Conservation (phyloP, 2,113 vertebrate species). For the Pseudonaja textilis region DNA sequence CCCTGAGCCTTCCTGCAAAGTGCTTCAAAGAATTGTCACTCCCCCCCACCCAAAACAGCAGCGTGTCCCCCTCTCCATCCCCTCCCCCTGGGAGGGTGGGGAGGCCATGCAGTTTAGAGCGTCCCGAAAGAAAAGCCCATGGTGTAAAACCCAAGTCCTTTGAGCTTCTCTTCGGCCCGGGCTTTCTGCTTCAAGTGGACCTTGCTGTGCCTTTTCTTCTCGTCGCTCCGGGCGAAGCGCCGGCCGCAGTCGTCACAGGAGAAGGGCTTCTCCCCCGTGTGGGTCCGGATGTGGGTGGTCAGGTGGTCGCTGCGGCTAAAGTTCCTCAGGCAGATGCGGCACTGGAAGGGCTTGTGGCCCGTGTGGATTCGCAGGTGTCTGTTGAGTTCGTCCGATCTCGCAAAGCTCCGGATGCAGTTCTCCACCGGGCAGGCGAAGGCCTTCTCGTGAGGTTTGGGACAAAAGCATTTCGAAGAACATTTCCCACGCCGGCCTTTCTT, state of each 20-base stretch:
- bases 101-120: conserved; percentile 23
- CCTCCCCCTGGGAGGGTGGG: neutral
- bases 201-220: conserved; percentile 93
- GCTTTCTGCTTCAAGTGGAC: conserved; percentile 97
- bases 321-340: conserved; percentile 94
- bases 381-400: conserved; percentile 94
- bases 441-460: conserved; percentile 89
- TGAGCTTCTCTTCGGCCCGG: conserved; percentile 90
- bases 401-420: conserved; percentile 92
- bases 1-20: conserved; percentile 19
- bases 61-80: neutral
- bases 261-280: conserved; percentile 97
- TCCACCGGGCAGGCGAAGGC: conserved; percentile 94
- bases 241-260: conserved; percentile 95
- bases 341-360: conserved; percentile 97
- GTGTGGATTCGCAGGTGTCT: conserved; percentile 96
- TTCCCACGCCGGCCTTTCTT: conserved; percentile 79
- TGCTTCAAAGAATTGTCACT: neutral
- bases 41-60: neutral
- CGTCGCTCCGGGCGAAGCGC: conserved; percentile 90
- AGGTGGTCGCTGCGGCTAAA: conserved; percentile 98
- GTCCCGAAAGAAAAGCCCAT: conserved; percentile 75
- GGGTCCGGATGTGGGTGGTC: conserved; percentile 96
- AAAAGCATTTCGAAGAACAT: conserved; percentile 81
- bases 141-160: conserved; percentile 75